Base-by-base conservation (phyloP, 2,888 invertebrate species). In the Nemotelus pantherinus region DNA sequence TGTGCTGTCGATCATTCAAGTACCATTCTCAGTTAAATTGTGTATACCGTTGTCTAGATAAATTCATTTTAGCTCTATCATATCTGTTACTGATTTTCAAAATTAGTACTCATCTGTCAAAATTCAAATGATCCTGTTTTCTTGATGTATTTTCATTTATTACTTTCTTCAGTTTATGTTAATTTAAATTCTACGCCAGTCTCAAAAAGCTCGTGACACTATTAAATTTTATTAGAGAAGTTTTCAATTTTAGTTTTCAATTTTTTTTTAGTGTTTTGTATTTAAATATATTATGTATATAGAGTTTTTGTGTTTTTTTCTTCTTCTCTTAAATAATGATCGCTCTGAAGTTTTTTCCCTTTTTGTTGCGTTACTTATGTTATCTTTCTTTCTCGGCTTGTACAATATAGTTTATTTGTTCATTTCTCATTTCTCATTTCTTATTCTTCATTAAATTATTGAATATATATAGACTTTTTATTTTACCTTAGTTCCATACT, bases 201-300 rank as follows among this genome's bases (percentile, higher is more conserved):
- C 87, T 87, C 87, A 87, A 87, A 86, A 87, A 87, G 87, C 87
- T 87, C 87, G 87, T 87, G 86, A 86, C 81, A 82, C 80, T 80
- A 79, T 80, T 79, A 39, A 41, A 41, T 60, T 57, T 9, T 10
- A 44, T 47, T 48, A 47, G 79, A 81, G 81, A 82, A 80, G 79
- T 82, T 82, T 80, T 75, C 79, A 77, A 50, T 81, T 78, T 80
- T 78, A 76, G 77, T 77, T 77, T 80, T 64, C 58, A 57, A 72
- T 79, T 78, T 79, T 79, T 57, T 79, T 79, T 80, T 78, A 80
- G 78, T 77, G 71, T 80, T 80, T 80, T 79, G 79, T 77, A 70
- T 70, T 70, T 70, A 70, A 70, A 70, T 70, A 70, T 70, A 48
- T 67, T 48, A 48, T 48, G 39, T 64, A 67, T 48, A 48, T 57